Conservation (phyloP, 2,888 invertebrate genomes). For the Colostygia pectinataria region DNA sequence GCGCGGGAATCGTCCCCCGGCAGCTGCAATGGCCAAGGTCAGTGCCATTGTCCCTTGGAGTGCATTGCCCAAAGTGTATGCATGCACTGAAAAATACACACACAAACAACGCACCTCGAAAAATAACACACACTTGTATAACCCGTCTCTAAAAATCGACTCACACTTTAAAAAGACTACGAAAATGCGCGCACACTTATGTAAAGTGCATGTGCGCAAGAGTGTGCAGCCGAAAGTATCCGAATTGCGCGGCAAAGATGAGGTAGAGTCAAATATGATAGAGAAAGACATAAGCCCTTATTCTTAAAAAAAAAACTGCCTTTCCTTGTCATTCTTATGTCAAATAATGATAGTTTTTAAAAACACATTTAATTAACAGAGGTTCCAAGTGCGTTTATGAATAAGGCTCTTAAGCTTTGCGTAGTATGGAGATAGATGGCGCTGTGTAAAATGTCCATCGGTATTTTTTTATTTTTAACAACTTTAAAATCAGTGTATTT, state of each 20-base stretch:
- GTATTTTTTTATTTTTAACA: too few relatives aligned
- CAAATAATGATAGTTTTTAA: too few relatives aligned
- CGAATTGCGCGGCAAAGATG: conserved; percentile 66
- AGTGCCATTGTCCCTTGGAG: conserved; percentile 71
- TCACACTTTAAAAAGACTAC: neutral
- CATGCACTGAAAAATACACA: conserved; percentile 59
- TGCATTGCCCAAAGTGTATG: conserved; percentile 77
- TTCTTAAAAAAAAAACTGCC: too few relatives aligned
- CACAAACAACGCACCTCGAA: conserved; percentile 4
- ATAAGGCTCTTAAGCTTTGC: too few relatives aligned
- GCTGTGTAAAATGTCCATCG: too few relatives aligned
- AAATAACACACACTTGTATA: conserved; percentile 7
- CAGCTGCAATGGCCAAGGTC: conserved; percentile 78
- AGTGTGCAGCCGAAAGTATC: conserved; percentile 64
- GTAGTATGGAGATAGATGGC: too few relatives aligned
- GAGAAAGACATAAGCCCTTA: too few relatives aligned
- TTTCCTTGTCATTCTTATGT: too few relatives aligned
- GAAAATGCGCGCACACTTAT: conserved; percentile 11
- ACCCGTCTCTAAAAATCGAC: conserved; percentile 6
- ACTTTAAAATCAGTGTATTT: too few relatives aligned
- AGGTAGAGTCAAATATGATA: conserved; percentile 9
- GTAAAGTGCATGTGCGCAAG: conserved; percentile 33
- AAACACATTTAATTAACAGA: too few relatives aligned
- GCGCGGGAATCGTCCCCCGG: conserved; percentile 43
- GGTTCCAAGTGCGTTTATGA: too few relatives aligned